A percentile compares a stretch with the other conserved stretches of the same genome.
These are phyloP conservation scores for Actenoides lindsayi DNA, from an alignment of 2,113 vertebrate species.

Conservation along the genomic window DNA sequence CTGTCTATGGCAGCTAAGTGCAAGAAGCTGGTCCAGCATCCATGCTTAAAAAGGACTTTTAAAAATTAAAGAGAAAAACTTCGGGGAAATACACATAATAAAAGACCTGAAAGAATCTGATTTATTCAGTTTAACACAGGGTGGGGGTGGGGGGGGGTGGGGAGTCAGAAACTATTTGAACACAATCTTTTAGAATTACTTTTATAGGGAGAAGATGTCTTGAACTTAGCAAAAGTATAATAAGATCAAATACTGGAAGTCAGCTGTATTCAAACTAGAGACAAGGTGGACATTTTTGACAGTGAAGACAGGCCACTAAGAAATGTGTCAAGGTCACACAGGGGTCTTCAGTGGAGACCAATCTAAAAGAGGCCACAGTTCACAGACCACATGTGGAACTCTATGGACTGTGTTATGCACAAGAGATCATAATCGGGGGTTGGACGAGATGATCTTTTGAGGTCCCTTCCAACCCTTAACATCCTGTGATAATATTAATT, in stretches of 20 bases:
- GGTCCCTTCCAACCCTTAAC: no score
- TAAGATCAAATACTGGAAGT: neutral
- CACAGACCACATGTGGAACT: neutral
- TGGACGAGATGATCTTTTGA: no score
- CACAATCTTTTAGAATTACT: neutral
- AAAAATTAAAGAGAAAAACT: neutral
- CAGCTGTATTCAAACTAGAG: neutral
- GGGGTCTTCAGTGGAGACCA: neutral
- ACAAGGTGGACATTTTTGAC: neutral
- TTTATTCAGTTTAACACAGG: neutral
- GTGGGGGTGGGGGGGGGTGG: no score
- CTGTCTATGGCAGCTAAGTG: neutral
- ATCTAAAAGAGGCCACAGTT: neutral
- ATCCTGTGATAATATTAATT: neutral
- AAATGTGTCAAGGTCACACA: neutral
- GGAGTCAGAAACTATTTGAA: neutral
- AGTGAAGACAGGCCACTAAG: neutral
- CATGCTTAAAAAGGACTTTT: neutral
- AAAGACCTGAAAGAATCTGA: neutral
- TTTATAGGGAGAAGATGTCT: neutral
- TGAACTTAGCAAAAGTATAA: neutral
- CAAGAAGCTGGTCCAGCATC: neutral
- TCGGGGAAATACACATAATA: neutral
- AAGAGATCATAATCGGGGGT: neutral
- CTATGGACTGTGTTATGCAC: neutral